Conservation (phyloP, 2,113 vertebrate species). For the Daubentonia madagascariensis region DNA sequence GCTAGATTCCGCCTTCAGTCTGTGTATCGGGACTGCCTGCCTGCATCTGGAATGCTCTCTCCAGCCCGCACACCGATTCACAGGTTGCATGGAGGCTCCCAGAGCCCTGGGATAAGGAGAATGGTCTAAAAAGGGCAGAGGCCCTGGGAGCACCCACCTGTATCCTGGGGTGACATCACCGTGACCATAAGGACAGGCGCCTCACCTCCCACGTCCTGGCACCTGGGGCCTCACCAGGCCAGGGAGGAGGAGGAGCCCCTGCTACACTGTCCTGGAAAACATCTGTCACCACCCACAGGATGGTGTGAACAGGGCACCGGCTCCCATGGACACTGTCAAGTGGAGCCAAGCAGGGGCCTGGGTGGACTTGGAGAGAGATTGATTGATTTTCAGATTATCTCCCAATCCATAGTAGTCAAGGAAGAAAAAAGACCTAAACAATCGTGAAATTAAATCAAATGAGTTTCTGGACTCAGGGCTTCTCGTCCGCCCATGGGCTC, state of each 20-base stretch:
- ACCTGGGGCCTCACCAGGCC: neutral
- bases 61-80: neutral
- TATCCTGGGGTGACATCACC: no score
- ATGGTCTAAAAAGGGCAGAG: neutral
- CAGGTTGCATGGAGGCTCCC: neutral
- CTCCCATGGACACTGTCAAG: neutral
- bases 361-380: slow-evolving; percentile 33
- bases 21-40: neutral
- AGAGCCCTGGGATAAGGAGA: neutral
- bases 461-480: slow-evolving; percentile 65
- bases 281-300: neutral
- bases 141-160: neutral
- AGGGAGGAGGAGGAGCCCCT: neutral
- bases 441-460: slow-evolving; percentile 78
- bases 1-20: neutral
- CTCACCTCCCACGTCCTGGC: neutral
- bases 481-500: neutral
- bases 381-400: slow-evolving; percentile 75
- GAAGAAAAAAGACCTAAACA: slow-evolving; percentile 75
- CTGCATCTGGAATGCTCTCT: neutral
- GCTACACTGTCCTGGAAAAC: neutral
- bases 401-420: slow-evolving; percentile 72
- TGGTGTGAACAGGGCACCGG: accelerated
- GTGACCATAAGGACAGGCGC: neutral
- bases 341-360: neutral